These are phyloP conservation scores for Hyppa rectilinea DNA, from an alignment of 2,888 invertebrate species.

Conservation along the genomic window DNA sequence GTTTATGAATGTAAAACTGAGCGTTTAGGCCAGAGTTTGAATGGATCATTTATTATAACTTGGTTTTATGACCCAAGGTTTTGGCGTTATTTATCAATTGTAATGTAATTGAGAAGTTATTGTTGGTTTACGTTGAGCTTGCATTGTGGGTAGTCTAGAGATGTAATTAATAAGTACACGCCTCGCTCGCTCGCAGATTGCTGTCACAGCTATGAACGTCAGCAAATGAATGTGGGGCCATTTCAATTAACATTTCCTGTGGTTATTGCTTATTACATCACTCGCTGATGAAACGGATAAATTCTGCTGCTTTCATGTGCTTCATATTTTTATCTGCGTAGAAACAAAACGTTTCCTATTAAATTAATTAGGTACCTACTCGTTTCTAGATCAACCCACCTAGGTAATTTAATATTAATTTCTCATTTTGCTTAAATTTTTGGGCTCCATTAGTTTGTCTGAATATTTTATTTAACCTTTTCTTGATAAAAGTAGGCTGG, in stretches of 20 bases:
- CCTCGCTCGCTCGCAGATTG: conserved; percentile 41
- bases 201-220: conserved; percentile 46
- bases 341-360: conserved; percentile 14
- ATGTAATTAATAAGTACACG: conserved; percentile 63
- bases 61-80: conserved; percentile 34
- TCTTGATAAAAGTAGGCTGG: conserved; percentile 44
- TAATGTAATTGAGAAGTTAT: conserved; percentile 69
- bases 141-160: conserved; percentile 43
- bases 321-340: neutral
- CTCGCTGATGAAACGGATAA: conserved; percentile 26
- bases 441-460: conserved; percentile 37
- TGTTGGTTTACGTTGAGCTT: conserved; percentile 61
- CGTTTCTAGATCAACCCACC: conserved; percentile 19
- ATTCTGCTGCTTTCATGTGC: conserved; percentile 22
- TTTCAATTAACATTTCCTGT: conserved; percentile 61
- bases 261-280: conserved; percentile 57
- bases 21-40: conserved; percentile 53
- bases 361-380: conserved; percentile 20
- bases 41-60: conserved; percentile 55
- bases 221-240: conserved; percentile 46
- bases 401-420: conserved; percentile 35
- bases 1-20: conserved; percentile 62
- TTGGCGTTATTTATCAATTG: conserved; percentile 50
- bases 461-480: conserved; percentile 45
- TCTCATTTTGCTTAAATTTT: conserved; percentile 31